A percentile compares a stretch with the other conserved stretches of the same genome.
Conservation (phyloP, 1,140 invertebrate genomes). For the Chymomyza costata region DNA sequence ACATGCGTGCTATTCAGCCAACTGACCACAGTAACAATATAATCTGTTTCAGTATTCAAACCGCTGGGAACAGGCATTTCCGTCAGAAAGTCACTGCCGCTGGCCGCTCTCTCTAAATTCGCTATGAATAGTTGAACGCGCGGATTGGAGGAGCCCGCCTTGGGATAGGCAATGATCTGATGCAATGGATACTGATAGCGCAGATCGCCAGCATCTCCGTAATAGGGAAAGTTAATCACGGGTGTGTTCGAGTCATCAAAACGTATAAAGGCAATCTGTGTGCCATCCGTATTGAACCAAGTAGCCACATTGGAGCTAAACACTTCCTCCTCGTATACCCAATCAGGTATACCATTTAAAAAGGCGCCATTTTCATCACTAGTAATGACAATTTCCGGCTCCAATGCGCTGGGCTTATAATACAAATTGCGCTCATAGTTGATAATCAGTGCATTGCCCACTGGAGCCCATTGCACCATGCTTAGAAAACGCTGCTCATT, state of each 20-base stretch:
- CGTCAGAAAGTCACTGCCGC: slow-evolving; percentile 40
- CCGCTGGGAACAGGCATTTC: slow-evolving; percentile 55
- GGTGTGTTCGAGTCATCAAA: slow-evolving; percentile 87
- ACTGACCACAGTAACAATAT: slow-evolving; percentile 77
- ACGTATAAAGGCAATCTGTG: slow-evolving; percentile 86
- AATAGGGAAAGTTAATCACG: slow-evolving; percentile 81
- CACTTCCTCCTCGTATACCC: slow-evolving; percentile 94
- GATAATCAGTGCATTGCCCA: slow-evolving; percentile 81
- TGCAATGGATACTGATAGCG: slow-evolving; percentile 82
- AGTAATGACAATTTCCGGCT: slow-evolving; percentile 78
- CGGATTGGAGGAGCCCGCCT: slow-evolving; percentile 78
- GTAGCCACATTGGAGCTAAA: slow-evolving; percentile 88
- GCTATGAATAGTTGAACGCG: slow-evolving; percentile 71
- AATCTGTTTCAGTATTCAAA: slow-evolving; percentile 58
- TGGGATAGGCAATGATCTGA: slow-evolving; percentile 88
- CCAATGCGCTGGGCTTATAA: slow-evolving; percentile 77
- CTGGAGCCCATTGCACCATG: slow-evolving; percentile 64
- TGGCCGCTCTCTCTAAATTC: slow-evolving; percentile 42
- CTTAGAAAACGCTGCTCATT: slow-evolving; percentile 37
- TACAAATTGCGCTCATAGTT: slow-evolving; percentile 89
- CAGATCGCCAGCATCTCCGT: slow-evolving; percentile 81
- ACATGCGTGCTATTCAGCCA: slow-evolving; percentile 83
- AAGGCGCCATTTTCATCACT: slow-evolving; percentile 79
- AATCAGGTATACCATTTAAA: slow-evolving; percentile 87
- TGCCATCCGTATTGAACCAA: slow-evolving; percentile 91